Conservation (phyloP, 2,888 invertebrate species). For the Physocephala rufipes region DNA sequence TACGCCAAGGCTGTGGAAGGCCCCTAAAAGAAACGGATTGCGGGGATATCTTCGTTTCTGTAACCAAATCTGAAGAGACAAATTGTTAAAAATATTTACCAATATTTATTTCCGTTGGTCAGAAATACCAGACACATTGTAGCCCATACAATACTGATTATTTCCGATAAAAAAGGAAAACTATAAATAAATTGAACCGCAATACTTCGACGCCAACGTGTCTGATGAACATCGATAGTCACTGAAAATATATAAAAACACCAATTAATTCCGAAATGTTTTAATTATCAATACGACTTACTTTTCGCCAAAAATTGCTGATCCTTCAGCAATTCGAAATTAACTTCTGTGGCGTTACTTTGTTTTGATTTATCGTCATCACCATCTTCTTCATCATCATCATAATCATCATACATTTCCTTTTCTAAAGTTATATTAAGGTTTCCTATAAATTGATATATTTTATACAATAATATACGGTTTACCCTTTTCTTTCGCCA, state of each 20-base stretch:
- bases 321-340: slow-evolving; percentile 52
- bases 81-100: slow-evolving; percentile 47
- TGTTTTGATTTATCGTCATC: slow-evolving; percentile 26
- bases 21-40: slow-evolving; percentile 48
- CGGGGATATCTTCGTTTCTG: not conserved
- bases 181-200: slow-evolving; percentile 57
- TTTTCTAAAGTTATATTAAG: slow-evolving; percentile 43
- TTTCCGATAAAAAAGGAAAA: slow-evolving; percentile 59
- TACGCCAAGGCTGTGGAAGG: slow-evolving; percentile 63
- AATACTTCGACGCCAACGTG: slow-evolving; percentile 52
- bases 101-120: slow-evolving; percentile 58
- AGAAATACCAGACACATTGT: slow-evolving; percentile 61
- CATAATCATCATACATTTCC: slow-evolving; percentile 45
- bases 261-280: not conserved
- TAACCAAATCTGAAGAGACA: not conserved
- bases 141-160: slow-evolving; percentile 60
- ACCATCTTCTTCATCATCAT: slow-evolving; percentile 34
- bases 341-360: slow-evolving; percentile 42
- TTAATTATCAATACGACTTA: slow-evolving; percentile 39
- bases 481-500: slow-evolving; percentile 28
- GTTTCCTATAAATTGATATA: not conserved
- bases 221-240: slow-evolving; percentile 55
- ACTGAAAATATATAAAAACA: slow-evolving; percentile 48
- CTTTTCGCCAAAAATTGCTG: slow-evolving; percentile 53
- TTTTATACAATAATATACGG: not conserved